A percentile compares a stretch with the other conserved stretches of the same genome.
Conservation (phyloP, 2,888 invertebrate species). For the Erebia ligea region DNA sequence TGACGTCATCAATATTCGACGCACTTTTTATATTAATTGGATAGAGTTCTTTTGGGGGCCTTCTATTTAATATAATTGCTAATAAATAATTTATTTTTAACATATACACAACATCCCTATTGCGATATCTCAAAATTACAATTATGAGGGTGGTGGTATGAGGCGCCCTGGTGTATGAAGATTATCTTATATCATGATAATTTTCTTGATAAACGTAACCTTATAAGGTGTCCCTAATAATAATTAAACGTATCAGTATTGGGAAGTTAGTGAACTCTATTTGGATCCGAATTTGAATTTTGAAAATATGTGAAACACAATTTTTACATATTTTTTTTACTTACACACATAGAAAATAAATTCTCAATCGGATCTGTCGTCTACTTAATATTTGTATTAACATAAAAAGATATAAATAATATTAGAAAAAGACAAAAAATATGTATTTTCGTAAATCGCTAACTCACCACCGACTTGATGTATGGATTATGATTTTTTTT, state of each 20-base stretch:
- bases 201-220: background rate
- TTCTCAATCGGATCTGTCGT: conserved; percentile 50
- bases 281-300: conserved; percentile 19
- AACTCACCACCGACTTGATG: conserved; percentile 42
- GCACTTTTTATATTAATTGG: too few relatives aligned
- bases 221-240: background rate
- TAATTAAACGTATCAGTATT: background rate
- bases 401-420: conserved; percentile 24
- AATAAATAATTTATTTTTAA: too few relatives aligned
- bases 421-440: conserved; percentile 32
- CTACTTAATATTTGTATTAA: conserved; percentile 29
- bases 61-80: too few relatives aligned
- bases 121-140: too few relatives aligned
- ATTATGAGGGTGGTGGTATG: too few relatives aligned
- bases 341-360: background rate
- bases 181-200: background rate
- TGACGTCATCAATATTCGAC: too few relatives aligned
- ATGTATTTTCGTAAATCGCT: conserved; percentile 38
- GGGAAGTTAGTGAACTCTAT: background rate
- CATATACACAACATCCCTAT: too few relatives aligned
- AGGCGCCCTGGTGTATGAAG: too few relatives aligned
- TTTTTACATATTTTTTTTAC: background rate
- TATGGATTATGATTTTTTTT: background rate
- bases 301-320: conserved; percentile 1
- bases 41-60: too few relatives aligned